phyloP scores from a whole-genome alignment of 2,888 invertebrate genomes.

The Gisinianus flammeolus region DNA sequence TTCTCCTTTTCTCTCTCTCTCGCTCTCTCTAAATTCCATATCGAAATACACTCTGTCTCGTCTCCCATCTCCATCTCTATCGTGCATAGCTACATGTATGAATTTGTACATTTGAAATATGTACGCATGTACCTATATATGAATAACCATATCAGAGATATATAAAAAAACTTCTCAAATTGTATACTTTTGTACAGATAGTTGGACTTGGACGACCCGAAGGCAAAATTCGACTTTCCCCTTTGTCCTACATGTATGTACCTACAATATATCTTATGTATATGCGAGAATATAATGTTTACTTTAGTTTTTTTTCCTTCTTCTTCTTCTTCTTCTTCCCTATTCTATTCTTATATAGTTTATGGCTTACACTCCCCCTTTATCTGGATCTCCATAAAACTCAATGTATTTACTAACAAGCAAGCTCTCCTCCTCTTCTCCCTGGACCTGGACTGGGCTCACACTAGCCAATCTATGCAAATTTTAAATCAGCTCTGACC shows the following conservation, averaged over 20 bases:
- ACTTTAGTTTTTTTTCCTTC: too few species aligned
- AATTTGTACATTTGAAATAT: background rate
- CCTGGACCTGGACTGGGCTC: background rate
- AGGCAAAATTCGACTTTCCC: too few species aligned
- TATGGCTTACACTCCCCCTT: background rate
- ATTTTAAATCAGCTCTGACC: slow-evolving; percentile 24
- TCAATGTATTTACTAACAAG: background rate
- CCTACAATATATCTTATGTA: too few species aligned
- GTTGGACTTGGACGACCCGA: too few species aligned
- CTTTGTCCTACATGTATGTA: too few species aligned
- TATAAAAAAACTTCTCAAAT: too few species aligned
- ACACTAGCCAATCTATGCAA: slow-evolving; percentile 26
- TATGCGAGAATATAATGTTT: too few species aligned
- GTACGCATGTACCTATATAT: background rate
- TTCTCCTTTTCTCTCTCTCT: background rate
- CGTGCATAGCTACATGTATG: background rate
- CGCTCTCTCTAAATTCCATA: background rate
- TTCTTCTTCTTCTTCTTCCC: too few species aligned
- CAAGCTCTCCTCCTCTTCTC: background rate
- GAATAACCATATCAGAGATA: too few species aligned
- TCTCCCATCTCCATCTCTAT: background rate
- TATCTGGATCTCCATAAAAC: background rate
- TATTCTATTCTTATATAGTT: too few species aligned
- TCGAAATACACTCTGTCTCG: background rate
- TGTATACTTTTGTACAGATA: too few species aligned